These are phyloP conservation scores for Tuberolachnus salignus DNA, from an alignment of 2,888 invertebrate genomes.

Conservation along the genomic window DNA sequence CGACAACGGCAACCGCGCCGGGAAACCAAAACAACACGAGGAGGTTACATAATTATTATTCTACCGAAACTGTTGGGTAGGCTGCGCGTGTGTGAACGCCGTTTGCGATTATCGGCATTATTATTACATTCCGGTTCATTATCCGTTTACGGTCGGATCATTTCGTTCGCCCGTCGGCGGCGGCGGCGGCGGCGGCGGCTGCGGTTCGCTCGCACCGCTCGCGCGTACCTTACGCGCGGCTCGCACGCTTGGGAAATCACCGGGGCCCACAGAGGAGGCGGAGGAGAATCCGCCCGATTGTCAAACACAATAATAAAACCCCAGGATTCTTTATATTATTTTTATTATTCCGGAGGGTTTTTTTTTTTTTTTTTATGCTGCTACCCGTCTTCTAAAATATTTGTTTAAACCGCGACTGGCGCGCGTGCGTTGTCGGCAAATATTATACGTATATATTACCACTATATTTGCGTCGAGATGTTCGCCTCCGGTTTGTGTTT, in stretches of 20 bases:
- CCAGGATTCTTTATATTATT: not conserved
- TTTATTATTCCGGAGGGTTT: not conserved
- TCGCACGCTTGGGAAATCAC: constrained; percentile 26
- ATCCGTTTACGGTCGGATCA: constrained; percentile 36
- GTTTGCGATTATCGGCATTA: constrained; percentile 11
- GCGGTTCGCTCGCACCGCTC: not conserved
- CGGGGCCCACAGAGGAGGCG: not conserved
- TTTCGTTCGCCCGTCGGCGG: not conserved
- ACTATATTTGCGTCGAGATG: not conserved
- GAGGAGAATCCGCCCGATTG: constrained; percentile 9
- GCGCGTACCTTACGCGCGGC: no score
- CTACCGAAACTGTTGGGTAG: not conserved
- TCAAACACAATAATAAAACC: constrained; percentile 2
- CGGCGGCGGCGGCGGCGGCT: not conserved
- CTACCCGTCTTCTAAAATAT: not conserved
- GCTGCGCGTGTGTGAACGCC: not conserved
- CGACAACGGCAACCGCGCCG: no score
- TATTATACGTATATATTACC: no score
- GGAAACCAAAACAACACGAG: no score
- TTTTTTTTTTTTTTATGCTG: no score
- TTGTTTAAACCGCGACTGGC: not conserved
- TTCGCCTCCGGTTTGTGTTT: constrained; percentile 31
- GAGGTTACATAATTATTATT: not conserved
- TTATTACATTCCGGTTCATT: constrained; percentile 37
- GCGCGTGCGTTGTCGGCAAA: not conserved